These are phyloP conservation scores for Euthynnus affinis DNA, from an alignment of 2,797 vertebrate species.

Conservation along the genomic window DNA sequence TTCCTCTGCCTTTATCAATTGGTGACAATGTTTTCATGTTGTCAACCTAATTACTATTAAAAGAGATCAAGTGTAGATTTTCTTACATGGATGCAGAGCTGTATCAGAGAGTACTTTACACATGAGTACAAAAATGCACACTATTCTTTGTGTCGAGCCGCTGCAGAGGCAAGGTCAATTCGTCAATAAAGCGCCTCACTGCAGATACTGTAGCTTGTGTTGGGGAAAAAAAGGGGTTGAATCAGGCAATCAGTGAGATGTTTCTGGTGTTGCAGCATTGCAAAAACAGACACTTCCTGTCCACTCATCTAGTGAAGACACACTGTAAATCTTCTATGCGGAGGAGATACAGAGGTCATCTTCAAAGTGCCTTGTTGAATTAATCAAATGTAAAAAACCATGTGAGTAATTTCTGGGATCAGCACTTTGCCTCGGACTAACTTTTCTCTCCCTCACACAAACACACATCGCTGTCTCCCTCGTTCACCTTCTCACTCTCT, in stretches of 20 bases:
- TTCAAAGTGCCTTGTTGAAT: conserved; percentile 76
- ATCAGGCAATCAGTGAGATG: conserved; percentile 33
- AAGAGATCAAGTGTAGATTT: conserved; percentile 37
- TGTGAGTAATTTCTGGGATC: conserved; percentile 78
- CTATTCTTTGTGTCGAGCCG: conserved; percentile 49
- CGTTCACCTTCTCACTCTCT: conserved; percentile 49
- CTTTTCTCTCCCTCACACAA: conserved; percentile 46
- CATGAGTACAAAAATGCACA: conserved; percentile 17
- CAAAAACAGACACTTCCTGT: conserved; percentile 56
- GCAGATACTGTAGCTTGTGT: conserved; percentile 50
- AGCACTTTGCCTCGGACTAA: conserved; percentile 74
- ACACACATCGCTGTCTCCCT: conserved; percentile 18
- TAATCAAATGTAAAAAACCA: conserved; percentile 79
- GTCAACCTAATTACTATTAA: conserved; percentile 34
- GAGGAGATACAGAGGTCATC: conserved; percentile 76
- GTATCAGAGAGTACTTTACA: conserved; percentile 37
- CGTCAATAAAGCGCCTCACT: conserved; percentile 67
- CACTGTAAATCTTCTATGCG: conserved; percentile 48
- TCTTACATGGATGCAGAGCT: conserved; percentile 28
- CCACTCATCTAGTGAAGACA: conserved; percentile 45
- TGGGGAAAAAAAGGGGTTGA: conserved; percentile 26
- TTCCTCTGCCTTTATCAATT: conserved; percentile 15
- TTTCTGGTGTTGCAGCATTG: conserved; percentile 49
- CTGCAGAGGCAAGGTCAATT: conserved; percentile 70
- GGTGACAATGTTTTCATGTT: conserved; percentile 5